Conservation (phyloP, 1,140 invertebrate genomes). For the Drosophila auraria region DNA sequence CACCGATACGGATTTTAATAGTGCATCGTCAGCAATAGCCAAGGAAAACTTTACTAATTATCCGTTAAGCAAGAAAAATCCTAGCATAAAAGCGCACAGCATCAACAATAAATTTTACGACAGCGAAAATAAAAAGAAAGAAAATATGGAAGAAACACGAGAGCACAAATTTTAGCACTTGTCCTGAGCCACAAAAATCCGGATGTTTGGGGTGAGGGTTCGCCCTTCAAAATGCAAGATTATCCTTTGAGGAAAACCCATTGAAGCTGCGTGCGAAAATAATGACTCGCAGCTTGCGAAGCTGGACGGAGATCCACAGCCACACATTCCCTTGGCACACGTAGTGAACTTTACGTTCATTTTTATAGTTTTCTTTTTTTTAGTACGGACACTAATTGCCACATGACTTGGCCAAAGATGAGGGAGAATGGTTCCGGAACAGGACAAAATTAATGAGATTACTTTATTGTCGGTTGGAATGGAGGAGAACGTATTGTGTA, state of each 20-base stretch:
- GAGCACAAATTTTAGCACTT: slow-evolving; percentile 51
- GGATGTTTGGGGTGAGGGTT: slow-evolving; percentile 6
- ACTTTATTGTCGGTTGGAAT: slow-evolving; percentile 64
- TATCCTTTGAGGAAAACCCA: slow-evolving; percentile 40
- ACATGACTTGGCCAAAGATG: slow-evolving; percentile 49
- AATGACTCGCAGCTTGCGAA: slow-evolving; percentile 57
- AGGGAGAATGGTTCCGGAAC: slow-evolving; percentile 26
- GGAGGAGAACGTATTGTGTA: slow-evolving; percentile 36
- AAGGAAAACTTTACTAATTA: slow-evolving; percentile 64
- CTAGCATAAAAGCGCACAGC: slow-evolving; percentile 40
- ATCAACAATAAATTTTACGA: slow-evolving; percentile 66
- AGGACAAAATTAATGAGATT: slow-evolving; percentile 63
- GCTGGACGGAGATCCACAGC: slow-evolving; percentile 23
- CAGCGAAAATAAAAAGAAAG: slow-evolving; percentile 30
- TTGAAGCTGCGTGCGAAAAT: slow-evolving; percentile 50
- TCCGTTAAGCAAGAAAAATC: slow-evolving; percentile 61
- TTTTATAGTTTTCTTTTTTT: slow-evolving; percentile 67
- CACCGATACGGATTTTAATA: slow-evolving; percentile 36
- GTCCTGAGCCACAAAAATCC: slow-evolving; percentile 26
- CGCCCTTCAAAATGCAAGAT: slow-evolving; percentile 30
- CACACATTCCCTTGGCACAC: slow-evolving; percentile 14
- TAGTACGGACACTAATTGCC: slow-evolving; percentile 63
- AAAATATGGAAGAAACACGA: slow-evolving; percentile 32
- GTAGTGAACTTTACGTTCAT: slow-evolving; percentile 65
- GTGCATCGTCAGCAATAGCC: slow-evolving; percentile 36